Percentiles rank a stretch among this genome's conserved stretches.
Conservation (phyloP, 2,113 vertebrate species). For the Triplophysa dalaica region DNA sequence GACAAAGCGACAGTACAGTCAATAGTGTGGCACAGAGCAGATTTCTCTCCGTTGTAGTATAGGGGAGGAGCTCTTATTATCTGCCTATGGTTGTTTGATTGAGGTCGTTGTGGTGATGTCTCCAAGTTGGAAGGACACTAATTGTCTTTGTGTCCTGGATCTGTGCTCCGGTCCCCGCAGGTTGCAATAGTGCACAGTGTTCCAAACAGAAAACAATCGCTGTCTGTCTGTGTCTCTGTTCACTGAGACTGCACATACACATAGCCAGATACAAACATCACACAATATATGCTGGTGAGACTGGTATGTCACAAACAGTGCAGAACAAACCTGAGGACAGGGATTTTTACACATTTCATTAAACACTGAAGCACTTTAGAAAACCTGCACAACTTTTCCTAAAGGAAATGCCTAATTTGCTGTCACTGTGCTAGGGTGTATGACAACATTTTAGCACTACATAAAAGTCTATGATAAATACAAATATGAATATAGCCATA, state of each 20-base stretch:
- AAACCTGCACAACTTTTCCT: too few relatives aligned
- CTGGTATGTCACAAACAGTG: neutral
- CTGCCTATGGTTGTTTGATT: constrained; percentile 60
- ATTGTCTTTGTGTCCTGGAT: constrained; percentile 70
- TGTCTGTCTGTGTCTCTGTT: constrained; percentile 63
- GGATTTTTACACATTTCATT: neutral
- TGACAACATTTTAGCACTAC: too few relatives aligned
- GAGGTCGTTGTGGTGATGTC: constrained; percentile 74
- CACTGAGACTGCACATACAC: constrained; percentile 69
- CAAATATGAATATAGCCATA: too few relatives aligned
- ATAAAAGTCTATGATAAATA: too few relatives aligned
- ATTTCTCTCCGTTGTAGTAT: constrained; percentile 49
- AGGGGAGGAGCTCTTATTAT: constrained; percentile 64
- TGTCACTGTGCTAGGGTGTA: too few relatives aligned
- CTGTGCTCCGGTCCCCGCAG: constrained; percentile 78
- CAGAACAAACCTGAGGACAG: neutral
- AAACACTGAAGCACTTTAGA: neutral
- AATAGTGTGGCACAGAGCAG: neutral
- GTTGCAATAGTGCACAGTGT: constrained; percentile 86
- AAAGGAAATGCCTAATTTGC: too few relatives aligned
- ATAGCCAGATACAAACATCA: neutral
- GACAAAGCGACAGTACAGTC: neutral
- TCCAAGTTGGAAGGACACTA: constrained; percentile 75
- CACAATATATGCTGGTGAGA: neutral
- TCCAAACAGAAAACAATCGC: constrained; percentile 75